A percentile compares a stretch with the other conserved stretches of the same genome.
phyloP scores from a whole-genome alignment of 2,113 vertebrate species.

The Mastomys natalensis region DNA sequence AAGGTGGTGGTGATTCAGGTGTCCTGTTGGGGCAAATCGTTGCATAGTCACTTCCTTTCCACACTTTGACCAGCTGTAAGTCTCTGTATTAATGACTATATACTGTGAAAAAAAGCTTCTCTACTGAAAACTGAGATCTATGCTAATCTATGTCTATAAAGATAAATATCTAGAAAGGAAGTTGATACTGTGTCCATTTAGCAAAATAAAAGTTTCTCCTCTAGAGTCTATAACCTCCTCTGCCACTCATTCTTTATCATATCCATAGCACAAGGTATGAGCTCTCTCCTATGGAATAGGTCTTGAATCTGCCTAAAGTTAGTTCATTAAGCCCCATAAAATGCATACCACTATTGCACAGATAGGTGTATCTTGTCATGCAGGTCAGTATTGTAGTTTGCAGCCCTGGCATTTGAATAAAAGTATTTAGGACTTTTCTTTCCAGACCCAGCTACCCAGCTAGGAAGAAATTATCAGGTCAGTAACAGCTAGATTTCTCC shows the following conservation, averaged over 20 bases:
- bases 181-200: too few relatives aligned
- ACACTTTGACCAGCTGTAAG: background rate
- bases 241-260: background rate
- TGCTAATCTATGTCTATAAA: background rate
- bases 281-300: background rate
- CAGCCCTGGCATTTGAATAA: background rate
- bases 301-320: background rate
- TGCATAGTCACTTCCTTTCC: too few relatives aligned
- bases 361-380: background rate
- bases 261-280: background rate
- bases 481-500: background rate
- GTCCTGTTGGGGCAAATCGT: background rate
- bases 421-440: too few relatives aligned
- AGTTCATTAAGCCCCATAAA: too few relatives aligned
- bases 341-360: background rate
- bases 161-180: background rate
- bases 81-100: background rate
- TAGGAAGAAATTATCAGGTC: background rate
- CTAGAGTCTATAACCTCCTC: background rate
- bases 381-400: background rate
- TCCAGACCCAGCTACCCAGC: background rate
- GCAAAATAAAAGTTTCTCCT: background rate
- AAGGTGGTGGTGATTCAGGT: background rate
- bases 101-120: background rate
- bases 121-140: background rate